Base-by-base conservation (phyloP, 2,888 invertebrate species). In the Lithophane leautieri region DNA sequence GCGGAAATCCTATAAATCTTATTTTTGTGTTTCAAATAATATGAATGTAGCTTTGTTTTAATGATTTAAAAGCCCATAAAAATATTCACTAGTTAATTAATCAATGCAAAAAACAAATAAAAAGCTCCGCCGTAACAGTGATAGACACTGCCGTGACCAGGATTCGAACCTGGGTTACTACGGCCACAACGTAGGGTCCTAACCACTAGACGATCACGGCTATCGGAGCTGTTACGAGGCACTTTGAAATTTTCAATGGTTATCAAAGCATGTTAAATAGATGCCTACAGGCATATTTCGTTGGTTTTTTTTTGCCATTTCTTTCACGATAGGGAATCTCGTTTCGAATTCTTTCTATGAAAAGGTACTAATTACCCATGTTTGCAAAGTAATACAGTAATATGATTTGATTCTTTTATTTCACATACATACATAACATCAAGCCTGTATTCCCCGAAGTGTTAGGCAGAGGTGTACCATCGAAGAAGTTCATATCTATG, bases 161-260 rank as follows among this genome's bases (percentile, higher is more conserved):
- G 97, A 97, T 97, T 97, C 97, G 97, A 97, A 97, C 97, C 97
- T 97, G 97, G 97, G 97, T 97, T 97, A 97, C 97, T 97, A 97
- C 97, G 97, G 97, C 97, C 97, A 97, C 97, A 97, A 97, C 97
- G 97, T 97, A 97, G 97, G 97, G 97, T 97, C 97, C 97, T 97
- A 97, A 97, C 97, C 97, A 97, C 97, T 97, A 97, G 97, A 97
- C 97, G 97, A 97, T 97, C 97, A 97, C 97, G 97, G 97, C 97
- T 97, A 90, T 88, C 91, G 94, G 94, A 94, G 94, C 94, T 0
- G 14, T 0, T 75, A 19, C 0, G 0, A 0, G 0, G 0, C 0
- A 0, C 0, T 0, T 25, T 0, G 34, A 82, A 82, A 82, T 82
- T 72, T 12, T 0, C 2, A 1, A 54, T 47, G 0, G 0, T 0